Conservation (phyloP, 2,797 vertebrate species). For the Alca torda region DNA sequence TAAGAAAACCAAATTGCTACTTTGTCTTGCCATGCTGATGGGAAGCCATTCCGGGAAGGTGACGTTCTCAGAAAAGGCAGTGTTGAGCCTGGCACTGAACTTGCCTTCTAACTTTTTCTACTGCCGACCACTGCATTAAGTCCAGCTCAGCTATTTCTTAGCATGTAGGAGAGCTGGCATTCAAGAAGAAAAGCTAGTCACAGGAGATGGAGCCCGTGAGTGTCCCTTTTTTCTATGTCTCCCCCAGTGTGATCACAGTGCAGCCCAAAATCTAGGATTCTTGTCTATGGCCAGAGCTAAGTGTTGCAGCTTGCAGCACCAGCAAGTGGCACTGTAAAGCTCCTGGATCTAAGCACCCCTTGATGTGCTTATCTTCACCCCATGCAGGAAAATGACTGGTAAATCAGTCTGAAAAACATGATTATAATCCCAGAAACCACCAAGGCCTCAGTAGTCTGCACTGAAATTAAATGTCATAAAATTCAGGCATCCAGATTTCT, state of each 20-base stretch:
- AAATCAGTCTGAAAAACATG: neutral
- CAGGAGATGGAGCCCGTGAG: neutral
- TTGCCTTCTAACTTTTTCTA: neutral
- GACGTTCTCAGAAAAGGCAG: neutral
- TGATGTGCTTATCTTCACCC: neutral
- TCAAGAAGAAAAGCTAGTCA: neutral
- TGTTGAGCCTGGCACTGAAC: neutral
- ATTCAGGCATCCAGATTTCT: neutral
- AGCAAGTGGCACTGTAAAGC: neutral
- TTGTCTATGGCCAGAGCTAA: neutral
- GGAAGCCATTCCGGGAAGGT: neutral
- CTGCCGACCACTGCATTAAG: neutral
- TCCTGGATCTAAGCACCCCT: neutral
- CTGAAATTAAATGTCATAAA: slow-evolving; percentile 10
- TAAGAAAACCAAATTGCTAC: neutral
- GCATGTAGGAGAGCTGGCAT: neutral
- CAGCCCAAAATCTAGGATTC: neutral
- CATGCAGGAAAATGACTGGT: neutral
- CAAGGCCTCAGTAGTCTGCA: neutral
- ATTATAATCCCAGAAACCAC: neutral
- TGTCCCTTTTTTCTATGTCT: neutral
- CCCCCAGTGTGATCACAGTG: neutral
- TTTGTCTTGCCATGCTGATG: neutral
- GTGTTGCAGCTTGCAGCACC: neutral
- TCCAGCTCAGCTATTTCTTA: neutral